These are phyloP conservation scores for Acanthisitta chloris DNA, from an alignment of 2,113 vertebrate genomes.

Conservation along the genomic window DNA sequence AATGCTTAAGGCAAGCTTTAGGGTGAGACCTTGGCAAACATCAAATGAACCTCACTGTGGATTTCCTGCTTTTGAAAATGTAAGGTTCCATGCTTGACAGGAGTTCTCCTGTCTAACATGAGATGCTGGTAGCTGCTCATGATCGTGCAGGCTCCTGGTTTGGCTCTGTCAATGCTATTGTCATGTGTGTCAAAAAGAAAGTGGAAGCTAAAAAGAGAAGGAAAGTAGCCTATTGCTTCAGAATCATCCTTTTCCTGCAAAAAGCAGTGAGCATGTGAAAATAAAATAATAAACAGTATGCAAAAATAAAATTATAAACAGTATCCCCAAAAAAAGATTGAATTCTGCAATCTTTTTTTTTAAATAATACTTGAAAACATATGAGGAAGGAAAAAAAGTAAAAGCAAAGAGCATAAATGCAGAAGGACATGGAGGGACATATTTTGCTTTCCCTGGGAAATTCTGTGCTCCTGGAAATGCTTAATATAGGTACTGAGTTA, in stretches of 20 bases:
- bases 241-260: background rate
- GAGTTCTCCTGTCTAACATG: background rate
- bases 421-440: background rate
- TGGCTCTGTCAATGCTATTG: background rate
- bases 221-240: background rate
- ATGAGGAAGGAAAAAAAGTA: background rate
- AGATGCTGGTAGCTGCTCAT: background rate
- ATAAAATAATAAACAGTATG: background rate
- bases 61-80: background rate
- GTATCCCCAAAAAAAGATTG: slow-evolving; percentile 5
- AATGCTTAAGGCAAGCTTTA: background rate
- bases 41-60: background rate
- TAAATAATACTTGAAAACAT: background rate
- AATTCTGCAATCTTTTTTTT: background rate
- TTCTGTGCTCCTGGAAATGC: background rate
- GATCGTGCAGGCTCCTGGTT: background rate
- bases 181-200: background rate
- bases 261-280: background rate
- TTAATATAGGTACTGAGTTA: background rate
- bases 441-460: background rate
- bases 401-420: background rate
- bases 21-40: background rate
- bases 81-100: background rate
- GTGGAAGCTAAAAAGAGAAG: background rate
- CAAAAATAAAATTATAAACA: background rate